A percentile compares a stretch with the other conserved stretches of the same genome.
Conservation (phyloP, 2,888 invertebrate species). For the Caenorhabditis imperialis region DNA sequence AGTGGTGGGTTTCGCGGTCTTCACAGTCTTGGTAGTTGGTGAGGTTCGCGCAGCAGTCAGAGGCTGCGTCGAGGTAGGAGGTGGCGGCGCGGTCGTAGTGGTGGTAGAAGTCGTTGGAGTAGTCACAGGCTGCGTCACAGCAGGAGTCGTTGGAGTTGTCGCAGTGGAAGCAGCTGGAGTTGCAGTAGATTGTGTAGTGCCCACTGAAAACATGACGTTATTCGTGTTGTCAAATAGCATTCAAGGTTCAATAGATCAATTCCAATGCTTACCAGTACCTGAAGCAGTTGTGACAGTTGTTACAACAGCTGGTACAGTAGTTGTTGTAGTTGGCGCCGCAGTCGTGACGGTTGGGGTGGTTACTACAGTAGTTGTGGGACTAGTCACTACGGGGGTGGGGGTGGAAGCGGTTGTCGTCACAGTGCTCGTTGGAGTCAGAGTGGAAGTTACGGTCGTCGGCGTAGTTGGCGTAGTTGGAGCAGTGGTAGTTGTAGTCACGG, state of each 20-base stretch:
- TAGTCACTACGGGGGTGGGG: slow-evolving; percentile 4
- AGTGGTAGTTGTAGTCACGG: neutral
- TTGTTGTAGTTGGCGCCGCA: slow-evolving; percentile 18
- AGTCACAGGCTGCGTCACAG: neutral
- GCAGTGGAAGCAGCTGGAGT: slow-evolving; percentile 7
- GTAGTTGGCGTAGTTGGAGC: neutral
- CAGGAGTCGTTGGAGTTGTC: neutral
- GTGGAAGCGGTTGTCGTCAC: slow-evolving; percentile 6
- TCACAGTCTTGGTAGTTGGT: neutral
- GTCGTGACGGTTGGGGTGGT: slow-evolving; percentile 19
- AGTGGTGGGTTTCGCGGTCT: too few relatives aligned
- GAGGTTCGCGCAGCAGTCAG: slow-evolving; percentile 1
- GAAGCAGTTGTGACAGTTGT: slow-evolving; percentile 15
- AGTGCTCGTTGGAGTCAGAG: neutral
- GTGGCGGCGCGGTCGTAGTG: slow-evolving; percentile 8
- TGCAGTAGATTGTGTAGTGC: neutral
- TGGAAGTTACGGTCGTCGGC: neutral
- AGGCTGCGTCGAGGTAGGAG: slow-evolving; percentile 1
- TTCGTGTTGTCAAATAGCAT: too few relatives aligned
- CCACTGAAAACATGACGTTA: neutral
- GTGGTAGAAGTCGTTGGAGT: slow-evolving; percentile 5
- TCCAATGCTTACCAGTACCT: slow-evolving; percentile 23
- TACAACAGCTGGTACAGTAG: slow-evolving; percentile 5
- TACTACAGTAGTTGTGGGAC: neutral
- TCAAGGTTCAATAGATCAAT: neutral